phyloP scores from a whole-genome alignment of 2,113 vertebrate genomes.

The Syngnathus typhle region DNA sequence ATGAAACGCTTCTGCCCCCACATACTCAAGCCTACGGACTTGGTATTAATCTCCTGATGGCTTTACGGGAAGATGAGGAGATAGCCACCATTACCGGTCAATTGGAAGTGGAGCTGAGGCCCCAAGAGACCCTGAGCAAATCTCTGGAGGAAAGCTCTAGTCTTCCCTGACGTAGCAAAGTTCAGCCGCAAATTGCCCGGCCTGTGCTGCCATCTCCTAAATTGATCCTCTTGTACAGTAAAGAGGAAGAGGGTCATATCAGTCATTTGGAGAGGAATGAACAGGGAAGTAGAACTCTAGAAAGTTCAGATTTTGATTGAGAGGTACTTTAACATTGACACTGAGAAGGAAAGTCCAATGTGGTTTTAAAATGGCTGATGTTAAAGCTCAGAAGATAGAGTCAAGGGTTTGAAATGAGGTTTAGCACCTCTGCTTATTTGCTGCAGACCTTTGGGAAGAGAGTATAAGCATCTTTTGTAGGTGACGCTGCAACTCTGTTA shows the following conservation, averaged over 20 bases:
- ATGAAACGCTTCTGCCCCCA: background rate
- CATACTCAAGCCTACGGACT: conserved; percentile 21
- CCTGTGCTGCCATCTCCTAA: conserved; percentile 33
- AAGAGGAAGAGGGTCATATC: conserved; percentile 23
- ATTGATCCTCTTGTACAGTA: conserved; percentile 43
- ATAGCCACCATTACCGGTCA: conserved; percentile 57
- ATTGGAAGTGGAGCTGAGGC: conserved; percentile 50
- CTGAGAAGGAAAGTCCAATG: conserved; percentile 18
- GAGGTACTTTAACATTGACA: conserved; percentile 26
- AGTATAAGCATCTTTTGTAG: conserved; percentile 29
- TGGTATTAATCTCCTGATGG: conserved; percentile 54
- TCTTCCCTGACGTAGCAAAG: conserved; percentile 37
- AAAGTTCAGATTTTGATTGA: conserved; percentile 34
- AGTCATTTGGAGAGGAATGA: conserved; percentile 23
- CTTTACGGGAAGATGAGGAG: conserved; percentile 58
- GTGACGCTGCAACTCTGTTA: conserved; percentile 39
- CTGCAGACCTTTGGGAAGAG: conserved; percentile 28
- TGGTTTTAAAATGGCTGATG: conserved; percentile 27
- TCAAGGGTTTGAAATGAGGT: conserved; percentile 27
- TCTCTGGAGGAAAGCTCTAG: conserved; percentile 31
- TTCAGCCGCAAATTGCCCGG: conserved; percentile 36
- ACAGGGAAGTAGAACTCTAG: conserved; percentile 9
- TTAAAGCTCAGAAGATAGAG: conserved; percentile 47
- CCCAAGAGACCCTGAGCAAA: conserved; percentile 55
- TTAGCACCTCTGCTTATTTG: conserved; percentile 19